Conservation (phyloP, 1,140 invertebrate genomes). For the Ceratoteleas bidentatus region DNA sequence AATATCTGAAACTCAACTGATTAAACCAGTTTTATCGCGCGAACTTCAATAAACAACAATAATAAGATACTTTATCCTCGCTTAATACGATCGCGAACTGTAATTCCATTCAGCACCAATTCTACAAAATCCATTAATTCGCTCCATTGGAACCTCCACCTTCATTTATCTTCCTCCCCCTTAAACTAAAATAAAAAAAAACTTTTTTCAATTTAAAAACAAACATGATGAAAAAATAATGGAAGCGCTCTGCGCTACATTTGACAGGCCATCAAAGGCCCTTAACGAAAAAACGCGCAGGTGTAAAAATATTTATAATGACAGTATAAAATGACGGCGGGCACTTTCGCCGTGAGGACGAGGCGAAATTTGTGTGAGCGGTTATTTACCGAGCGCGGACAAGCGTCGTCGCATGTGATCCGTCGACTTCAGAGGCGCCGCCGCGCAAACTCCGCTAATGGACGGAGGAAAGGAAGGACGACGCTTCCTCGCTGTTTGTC, state of each 20-base stretch:
- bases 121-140: no score
- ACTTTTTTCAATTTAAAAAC: neutral
- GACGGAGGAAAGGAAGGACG: conserved; percentile 67
- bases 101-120: no score
- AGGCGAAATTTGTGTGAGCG: conserved; percentile 61
- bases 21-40: conserved; percentile 45
- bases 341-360: no score
- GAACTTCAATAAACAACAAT: conserved; percentile 39
- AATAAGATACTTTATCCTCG: conserved; percentile 22
- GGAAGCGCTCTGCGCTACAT: conserved; percentile 4
- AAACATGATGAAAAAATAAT: neutral
- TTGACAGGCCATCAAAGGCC: conserved; percentile 28
- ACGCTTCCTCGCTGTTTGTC: conserved; percentile 78
- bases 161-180: no score
- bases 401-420: conserved; percentile 60
- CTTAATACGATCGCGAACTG: neutral
- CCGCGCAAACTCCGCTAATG: conserved; percentile 81
- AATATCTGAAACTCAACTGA: conserved; percentile 38
- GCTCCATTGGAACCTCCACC: no score
- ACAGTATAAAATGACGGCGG: conserved; percentile 58
- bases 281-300: conserved; percentile 45
- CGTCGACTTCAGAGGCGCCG: conserved; percentile 78
- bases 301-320: conserved; percentile 64
- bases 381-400: conserved; percentile 60
- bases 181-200: neutral